Percentiles rank a stretch among this genome's conserved stretches.
phyloP scores from a whole-genome alignment of 2,888 invertebrate species.

The Noctuana brunneofusca region DNA sequence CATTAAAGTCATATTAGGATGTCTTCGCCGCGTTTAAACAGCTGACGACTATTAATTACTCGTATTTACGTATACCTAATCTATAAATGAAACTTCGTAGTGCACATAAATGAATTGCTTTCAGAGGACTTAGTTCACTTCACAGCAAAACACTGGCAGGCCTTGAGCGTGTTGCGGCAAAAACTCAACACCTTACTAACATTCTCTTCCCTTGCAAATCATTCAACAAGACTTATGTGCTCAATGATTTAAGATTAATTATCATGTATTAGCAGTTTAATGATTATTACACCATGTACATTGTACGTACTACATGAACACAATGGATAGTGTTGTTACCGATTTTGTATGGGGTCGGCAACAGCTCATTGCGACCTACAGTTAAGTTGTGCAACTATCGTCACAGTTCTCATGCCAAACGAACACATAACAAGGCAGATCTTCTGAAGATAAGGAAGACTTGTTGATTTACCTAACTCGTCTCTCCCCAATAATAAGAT shows the following conservation, averaged over 20 bases:
- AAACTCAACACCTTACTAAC: slow-evolving; percentile 56
- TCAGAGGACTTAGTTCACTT: slow-evolving; percentile 45
- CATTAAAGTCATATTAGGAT: neutral
- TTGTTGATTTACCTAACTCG: slow-evolving; percentile 57
- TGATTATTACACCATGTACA: slow-evolving; percentile 8
- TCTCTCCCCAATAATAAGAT: slow-evolving; percentile 74
- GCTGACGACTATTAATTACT: neutral
- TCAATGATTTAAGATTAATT: slow-evolving; percentile 46
- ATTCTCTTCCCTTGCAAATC: slow-evolving; percentile 52
- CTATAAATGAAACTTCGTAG: slow-evolving; percentile 36
- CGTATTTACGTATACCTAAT: neutral
- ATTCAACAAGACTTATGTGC: slow-evolving; percentile 39
- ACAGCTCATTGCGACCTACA: slow-evolving; percentile 34
- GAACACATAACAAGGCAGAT: slow-evolving; percentile 73
- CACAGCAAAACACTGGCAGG: slow-evolving; percentile 43
- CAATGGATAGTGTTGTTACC: slow-evolving; percentile 39
- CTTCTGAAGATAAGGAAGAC: slow-evolving; percentile 67
- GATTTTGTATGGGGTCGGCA: slow-evolving; percentile 37
- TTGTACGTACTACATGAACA: slow-evolving; percentile 9
- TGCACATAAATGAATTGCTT: slow-evolving; percentile 43
- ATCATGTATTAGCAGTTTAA: slow-evolving; percentile 35
- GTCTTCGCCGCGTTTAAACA: neutral
- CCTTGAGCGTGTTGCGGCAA: slow-evolving; percentile 59
- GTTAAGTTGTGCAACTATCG: slow-evolving; percentile 60
- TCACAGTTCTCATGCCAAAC: slow-evolving; percentile 72